phyloP scores from a whole-genome alignment of 2,888 invertebrate genomes.

The Folsomia candida region DNA sequence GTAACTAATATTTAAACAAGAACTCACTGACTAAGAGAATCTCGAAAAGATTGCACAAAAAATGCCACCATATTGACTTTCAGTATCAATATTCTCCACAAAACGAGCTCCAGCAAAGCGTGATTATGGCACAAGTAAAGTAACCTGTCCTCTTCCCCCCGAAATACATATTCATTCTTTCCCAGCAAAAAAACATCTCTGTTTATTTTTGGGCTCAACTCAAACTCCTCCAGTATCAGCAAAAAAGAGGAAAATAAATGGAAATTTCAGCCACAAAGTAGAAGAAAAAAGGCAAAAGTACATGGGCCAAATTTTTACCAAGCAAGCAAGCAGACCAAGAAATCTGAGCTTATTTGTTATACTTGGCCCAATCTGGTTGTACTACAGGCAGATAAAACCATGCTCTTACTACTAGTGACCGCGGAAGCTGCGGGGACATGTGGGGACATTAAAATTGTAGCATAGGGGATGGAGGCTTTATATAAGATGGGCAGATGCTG shows the following conservation, averaged over 20 bases:
- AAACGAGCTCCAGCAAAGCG: not conserved
- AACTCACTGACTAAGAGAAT: not conserved
- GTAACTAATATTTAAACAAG: not conserved
- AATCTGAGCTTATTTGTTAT: too few relatives aligned
- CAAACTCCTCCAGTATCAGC: not conserved
- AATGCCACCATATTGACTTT: not conserved
- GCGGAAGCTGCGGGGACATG: too few relatives aligned
- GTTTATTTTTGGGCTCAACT: constrained; percentile 17
- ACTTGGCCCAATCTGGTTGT: too few relatives aligned
- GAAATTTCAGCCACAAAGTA: not conserved
- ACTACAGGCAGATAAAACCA: too few relatives aligned
- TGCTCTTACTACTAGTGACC: too few relatives aligned
- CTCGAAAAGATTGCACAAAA: not conserved
- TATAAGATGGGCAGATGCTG: too few relatives aligned
- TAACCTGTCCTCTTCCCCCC: not conserved
- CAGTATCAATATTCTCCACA: not conserved
- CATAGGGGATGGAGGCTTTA: too few relatives aligned
- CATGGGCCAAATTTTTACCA: not conserved
- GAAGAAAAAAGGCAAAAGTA: not conserved
- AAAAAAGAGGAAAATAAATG: not conserved
- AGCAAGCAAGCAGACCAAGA: too few relatives aligned
- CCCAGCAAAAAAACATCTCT: constrained; percentile 6
- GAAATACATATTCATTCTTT: constrained; percentile 9
- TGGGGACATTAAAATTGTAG: too few relatives aligned
- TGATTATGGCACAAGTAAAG: not conserved